phyloP scores from a whole-genome alignment of 2,113 vertebrate species.

The Mus musculus region GRCm39 chr5:104436501-104437000 shows the following conservation, averaged over 20 bases:
- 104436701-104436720: background rate
- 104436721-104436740: background rate
- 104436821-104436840: background rate
- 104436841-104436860: background rate
- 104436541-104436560: background rate
- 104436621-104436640: background rate
- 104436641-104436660: background rate
- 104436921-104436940: background rate
- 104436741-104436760: background rate
- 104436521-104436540: background rate
- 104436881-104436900: background rate
- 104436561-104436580: background rate
- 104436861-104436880: background rate
- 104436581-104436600: background rate
- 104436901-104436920: background rate
- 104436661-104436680: background rate
- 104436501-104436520: background rate
- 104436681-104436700: background rate
- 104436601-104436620: background rate
- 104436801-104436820: background rate
- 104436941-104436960: background rate
- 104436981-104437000: too few species aligned
- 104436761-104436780: background rate
- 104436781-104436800: too few species aligned
- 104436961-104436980: background rate